Evolutionary conservation across 2,113 vertebrate genomes (phyloP).

Genomic region (Bathybates hornii): DNA sequence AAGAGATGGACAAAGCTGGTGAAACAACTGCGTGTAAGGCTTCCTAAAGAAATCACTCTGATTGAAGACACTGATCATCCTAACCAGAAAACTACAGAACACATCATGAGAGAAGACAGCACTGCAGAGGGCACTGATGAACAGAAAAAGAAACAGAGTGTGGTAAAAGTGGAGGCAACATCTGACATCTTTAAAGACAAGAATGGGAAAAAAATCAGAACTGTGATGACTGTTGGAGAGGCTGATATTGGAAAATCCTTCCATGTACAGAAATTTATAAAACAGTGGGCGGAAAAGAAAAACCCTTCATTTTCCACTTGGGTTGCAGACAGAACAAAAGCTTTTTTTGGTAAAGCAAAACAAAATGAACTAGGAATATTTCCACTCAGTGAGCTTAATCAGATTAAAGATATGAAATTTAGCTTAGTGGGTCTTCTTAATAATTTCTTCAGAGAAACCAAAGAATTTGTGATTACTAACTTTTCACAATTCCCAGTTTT

Average conservation of each 20-base stretch:
- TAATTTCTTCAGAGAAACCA: neutral
- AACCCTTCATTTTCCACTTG: rapidly evolving
- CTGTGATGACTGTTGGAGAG: slow-evolving; percentile 12
- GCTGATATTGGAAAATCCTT: slow-evolving; percentile 11
- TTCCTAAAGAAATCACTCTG: rapidly evolving
- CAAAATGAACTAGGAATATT: neutral
- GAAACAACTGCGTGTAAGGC: rapidly evolving
- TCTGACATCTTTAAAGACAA: neutral
- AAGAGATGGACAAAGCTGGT: rapidly evolving
- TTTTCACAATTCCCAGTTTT: neutral
- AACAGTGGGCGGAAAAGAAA: neutral
- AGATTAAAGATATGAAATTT: neutral
- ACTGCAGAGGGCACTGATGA: neutral
- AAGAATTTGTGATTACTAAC: neutral
- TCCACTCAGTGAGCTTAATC: neutral
- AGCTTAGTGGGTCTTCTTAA: slow-evolving; percentile 7
- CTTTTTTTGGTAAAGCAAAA: rapidly evolving
- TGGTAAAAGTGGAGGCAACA: neutral
- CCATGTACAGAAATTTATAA: neutral
- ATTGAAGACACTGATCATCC: too few relatives aligned
- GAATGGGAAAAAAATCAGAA: neutral
- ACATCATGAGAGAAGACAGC: neutral
- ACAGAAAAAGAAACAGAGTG: neutral
- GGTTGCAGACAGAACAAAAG: rapidly evolving
- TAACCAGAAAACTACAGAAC: too few relatives aligned